phyloP scores from a whole-genome alignment of 2,797 vertebrate genomes.

The Chelon labrosus region DNA sequence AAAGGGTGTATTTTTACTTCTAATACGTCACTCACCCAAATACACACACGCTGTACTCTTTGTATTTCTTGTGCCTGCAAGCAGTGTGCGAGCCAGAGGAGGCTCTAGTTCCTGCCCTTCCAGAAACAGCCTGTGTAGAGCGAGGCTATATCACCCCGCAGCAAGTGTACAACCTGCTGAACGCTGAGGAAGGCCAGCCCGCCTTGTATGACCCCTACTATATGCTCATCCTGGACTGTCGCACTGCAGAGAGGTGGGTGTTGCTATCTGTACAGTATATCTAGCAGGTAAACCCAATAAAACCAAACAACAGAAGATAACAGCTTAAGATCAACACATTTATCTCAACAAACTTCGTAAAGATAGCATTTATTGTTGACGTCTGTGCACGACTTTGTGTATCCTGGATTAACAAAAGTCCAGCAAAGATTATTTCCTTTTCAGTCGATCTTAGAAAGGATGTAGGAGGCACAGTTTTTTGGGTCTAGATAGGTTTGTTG shows the following conservation, averaged over 20 bases:
- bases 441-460: neutral
- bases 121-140: slow-evolving; percentile 63
- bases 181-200: slow-evolving; percentile 75
- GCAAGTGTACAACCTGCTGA: slow-evolving; percentile 79
- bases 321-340: neutral
- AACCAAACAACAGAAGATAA: neutral
- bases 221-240: slow-evolving; percentile 79
- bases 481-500: neutral
- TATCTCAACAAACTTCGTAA: neutral
- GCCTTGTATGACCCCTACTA: slow-evolving; percentile 72
- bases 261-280: neutral
- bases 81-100: slow-evolving; percentile 53
- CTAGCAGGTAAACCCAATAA: neutral
- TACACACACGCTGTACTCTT: neutral
- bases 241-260: slow-evolving; percentile 73
- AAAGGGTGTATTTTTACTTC: slow-evolving; percentile 10
- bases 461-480: neutral
- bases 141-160: slow-evolving; percentile 75
- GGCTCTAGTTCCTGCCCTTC: slow-evolving; percentile 68
- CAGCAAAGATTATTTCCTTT: neutral
- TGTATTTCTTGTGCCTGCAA: slow-evolving; percentile 30
- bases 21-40: neutral
- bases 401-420: neutral
- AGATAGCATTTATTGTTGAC: neutral
- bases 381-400: neutral